Conservation (phyloP, 1,140 invertebrate genomes). For the Calliphora vicina region DNA sequence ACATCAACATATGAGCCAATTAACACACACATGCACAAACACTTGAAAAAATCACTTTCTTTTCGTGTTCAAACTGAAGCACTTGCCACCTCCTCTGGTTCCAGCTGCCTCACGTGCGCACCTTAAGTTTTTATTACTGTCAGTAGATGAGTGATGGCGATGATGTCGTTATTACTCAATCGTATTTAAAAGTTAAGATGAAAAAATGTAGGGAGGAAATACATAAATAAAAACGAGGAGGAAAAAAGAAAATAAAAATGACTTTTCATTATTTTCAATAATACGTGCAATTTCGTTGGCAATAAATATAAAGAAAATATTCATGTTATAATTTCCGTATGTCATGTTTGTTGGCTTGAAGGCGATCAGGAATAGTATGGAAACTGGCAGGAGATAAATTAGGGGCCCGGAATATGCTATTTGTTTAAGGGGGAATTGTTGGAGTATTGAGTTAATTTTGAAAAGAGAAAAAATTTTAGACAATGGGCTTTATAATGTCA, state of each 20-base stretch:
- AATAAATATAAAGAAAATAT: neutral
- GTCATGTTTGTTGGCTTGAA: neutral
- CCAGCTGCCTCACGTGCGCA: neutral
- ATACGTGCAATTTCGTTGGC: neutral
- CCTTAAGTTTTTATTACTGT: neutral
- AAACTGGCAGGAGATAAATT: neutral
- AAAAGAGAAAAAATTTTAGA: no score
- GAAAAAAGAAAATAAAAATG: neutral
- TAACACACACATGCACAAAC: no score
- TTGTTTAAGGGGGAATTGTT: no score
- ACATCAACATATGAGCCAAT: no score
- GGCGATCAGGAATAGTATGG: neutral
- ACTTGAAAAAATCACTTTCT: no score
- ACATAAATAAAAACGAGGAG: neutral
- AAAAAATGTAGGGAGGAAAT: neutral
- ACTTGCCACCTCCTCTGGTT: neutral
- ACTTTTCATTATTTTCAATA: conserved; percentile 6
- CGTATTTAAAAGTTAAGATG: no score
- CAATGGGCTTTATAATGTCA: no score
- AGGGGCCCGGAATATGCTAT: no score
- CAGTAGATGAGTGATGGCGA: neutral
- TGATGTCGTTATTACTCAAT: neutral
- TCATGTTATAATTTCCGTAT: neutral
- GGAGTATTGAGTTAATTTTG: no score
- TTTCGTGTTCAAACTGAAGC: no score